These are phyloP conservation scores for Pipistrellus nathusii DNA, from an alignment of 2,797 vertebrate species.

Conservation along the genomic window DNA sequence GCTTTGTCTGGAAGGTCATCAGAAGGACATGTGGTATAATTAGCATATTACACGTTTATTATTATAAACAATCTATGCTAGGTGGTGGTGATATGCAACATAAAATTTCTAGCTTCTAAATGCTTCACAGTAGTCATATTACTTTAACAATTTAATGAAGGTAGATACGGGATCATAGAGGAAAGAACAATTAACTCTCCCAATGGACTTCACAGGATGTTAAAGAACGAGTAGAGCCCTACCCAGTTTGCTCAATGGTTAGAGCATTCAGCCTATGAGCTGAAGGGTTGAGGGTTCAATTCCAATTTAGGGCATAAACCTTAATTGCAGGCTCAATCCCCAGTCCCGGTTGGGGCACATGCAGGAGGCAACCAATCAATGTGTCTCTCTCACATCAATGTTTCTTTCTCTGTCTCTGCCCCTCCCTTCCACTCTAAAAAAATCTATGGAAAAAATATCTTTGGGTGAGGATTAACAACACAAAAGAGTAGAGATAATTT, in stretches of 20 bases:
- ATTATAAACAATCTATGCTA: neutral
- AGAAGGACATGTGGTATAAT: too few relatives aligned
- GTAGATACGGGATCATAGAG: neutral
- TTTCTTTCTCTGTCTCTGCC: neutral
- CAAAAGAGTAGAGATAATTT: neutral
- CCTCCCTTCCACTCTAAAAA: neutral
- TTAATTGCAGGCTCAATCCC: neutral
- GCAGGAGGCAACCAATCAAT: neutral
- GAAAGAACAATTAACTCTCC: neutral
- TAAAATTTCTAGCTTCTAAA: slow-evolving; percentile 19
- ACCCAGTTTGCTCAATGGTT: neutral
- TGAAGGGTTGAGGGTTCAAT: neutral
- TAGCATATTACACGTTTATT: too few relatives aligned
- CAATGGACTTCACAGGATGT: neutral
- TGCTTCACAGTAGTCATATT: neutral
- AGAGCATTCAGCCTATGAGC: neutral
- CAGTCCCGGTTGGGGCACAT: too few relatives aligned
- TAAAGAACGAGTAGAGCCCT: neutral
- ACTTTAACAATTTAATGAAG: slow-evolving; percentile 28
- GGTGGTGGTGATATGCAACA: neutral
- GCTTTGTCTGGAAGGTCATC: too few relatives aligned
- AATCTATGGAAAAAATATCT: neutral
- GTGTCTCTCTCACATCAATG: neutral
- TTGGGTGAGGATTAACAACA: neutral
- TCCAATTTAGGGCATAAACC: neutral